phyloP scores from a whole-genome alignment of 2,113 vertebrate species.

The Etheostoma cragini region DNA sequence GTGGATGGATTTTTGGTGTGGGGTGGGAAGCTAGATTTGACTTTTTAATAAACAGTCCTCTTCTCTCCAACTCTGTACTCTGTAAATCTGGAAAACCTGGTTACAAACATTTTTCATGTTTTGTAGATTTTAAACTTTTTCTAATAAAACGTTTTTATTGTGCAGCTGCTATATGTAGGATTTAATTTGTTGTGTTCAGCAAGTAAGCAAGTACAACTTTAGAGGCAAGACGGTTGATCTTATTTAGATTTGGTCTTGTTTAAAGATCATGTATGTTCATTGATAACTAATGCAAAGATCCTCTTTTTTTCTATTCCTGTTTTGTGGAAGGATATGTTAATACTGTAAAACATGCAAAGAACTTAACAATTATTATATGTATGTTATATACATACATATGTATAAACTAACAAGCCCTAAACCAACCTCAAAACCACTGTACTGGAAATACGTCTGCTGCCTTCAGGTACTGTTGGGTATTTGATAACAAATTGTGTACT shows the following conservation, averaged over 20 bases:
- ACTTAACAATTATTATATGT: too few relatives aligned
- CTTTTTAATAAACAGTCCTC: neutral
- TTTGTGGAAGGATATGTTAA: neutral
- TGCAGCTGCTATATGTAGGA: neutral
- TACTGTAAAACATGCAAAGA: conserved; percentile 20
- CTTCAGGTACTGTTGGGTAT: conserved; percentile 35
- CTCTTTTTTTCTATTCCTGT: neutral
- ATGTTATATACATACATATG: too few relatives aligned
- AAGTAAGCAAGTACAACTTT: conserved; percentile 32
- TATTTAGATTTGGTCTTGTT: neutral
- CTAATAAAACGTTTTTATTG: conserved; percentile 36
- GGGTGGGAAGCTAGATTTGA: neutral
- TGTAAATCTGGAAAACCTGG: neutral
- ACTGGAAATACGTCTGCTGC: conserved; percentile 26
- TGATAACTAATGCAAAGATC: neutral
- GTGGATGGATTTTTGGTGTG: neutral
- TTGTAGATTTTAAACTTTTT: conserved; percentile 50
- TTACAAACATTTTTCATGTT: conserved; percentile 18
- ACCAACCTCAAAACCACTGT: conserved; percentile 16
- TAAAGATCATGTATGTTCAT: neutral
- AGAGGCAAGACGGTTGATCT: neutral
- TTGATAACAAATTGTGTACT: neutral
- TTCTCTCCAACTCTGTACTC: neutral
- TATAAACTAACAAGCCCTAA: neutral
- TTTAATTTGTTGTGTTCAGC: neutral